Evolutionary conservation across 2,888 invertebrate genomes (phyloP), one percentile per base, ranked within the genome.

Genomic region (Cryptus armator): DNA sequence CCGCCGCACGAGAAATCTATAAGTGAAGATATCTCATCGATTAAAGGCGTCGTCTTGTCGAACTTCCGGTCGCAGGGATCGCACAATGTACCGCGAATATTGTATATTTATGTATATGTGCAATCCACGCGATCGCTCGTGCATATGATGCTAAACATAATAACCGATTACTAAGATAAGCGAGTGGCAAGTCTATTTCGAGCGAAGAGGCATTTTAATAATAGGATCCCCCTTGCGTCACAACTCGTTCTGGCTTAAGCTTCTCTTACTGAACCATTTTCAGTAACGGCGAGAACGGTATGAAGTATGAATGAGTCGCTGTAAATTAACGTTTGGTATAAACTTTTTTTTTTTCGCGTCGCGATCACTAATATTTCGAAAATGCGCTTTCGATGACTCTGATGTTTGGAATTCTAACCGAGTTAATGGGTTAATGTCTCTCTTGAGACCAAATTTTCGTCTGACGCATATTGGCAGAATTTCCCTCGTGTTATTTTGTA

Each of bases 141-240:
- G 68, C 59, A 32, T 24, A 10, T 24, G 10, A 19, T 10, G 24
- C 85, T 71, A 91, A 92, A 90, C 90, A 91, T 92, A 92, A 92
- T 92, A 92, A 92, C 90, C 90, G 90, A 92, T 92, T 90, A 91
- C 91, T 87, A 88, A 92, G 92, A 92, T 92, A 92, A 92, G 70
- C 72, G 76, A 91, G 90, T 89, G 89, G 89, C 89, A 88, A 48
- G 87, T 89, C 90, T 92, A 91, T 92, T 92, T 90, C 90, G 90
- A 92, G 92, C 92, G 89, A 90, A 91, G 90, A 90, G 89, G 83
- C 88, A 89, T 89, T 91, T 92, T 91, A 92, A 92, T 91, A 92
- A 92, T 92, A 92, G 92, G 59, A 89, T 87, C 59, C 56, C 85
- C 56, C 85, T 92, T 92, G 87, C 92, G 91, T 91, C 90, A 92